These are phyloP conservation scores for Zeus faber DNA, from an alignment of 2,113 vertebrate species.

Conservation along the genomic window DNA sequence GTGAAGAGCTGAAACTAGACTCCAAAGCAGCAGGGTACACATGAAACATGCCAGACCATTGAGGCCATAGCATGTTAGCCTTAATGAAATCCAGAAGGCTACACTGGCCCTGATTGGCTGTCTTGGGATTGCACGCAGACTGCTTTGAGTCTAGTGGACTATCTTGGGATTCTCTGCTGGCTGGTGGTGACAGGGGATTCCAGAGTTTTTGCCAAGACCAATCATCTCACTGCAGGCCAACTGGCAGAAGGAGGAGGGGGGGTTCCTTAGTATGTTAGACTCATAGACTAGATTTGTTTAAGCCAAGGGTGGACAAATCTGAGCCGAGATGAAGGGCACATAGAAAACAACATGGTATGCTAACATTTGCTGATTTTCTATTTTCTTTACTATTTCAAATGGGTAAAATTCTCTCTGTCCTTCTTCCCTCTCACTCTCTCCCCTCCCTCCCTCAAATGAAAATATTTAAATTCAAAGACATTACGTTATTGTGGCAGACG, in stretches of 20 bases:
- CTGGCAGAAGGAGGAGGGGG: neutral
- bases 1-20: slow-evolving; percentile 43
- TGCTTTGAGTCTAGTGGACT: slow-evolving; percentile 1
- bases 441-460: too few relatives aligned
- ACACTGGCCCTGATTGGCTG: slow-evolving; percentile 25
- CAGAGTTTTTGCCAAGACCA: slow-evolving; percentile 29
- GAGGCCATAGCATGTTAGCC: slow-evolving; percentile 34
- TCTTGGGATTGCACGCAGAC: slow-evolving; percentile 33
- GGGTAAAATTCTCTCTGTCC: too few relatives aligned
- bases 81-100: slow-evolving; percentile 61
- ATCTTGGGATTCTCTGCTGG: neutral
- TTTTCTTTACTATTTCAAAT: too few relatives aligned
- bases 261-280: slow-evolving; percentile 13
- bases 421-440: too few relatives aligned
- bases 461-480: too few relatives aligned
- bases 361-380: neutral
- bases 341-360: neutral
- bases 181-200: slow-evolving; percentile 43
- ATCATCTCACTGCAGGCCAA: slow-evolving; percentile 5
- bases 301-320: slow-evolving; percentile 6
- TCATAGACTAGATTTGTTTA: slow-evolving; percentile 23
- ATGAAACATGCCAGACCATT: slow-evolving; percentile 38
- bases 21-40: slow-evolving; percentile 40
- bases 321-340: neutral
- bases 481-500: too few relatives aligned